Evolutionary conservation across 2,113 vertebrate species (phyloP), one percentile per base, ranked within the genome.

Genomic region (Eretmochelys imbricata): DNA sequence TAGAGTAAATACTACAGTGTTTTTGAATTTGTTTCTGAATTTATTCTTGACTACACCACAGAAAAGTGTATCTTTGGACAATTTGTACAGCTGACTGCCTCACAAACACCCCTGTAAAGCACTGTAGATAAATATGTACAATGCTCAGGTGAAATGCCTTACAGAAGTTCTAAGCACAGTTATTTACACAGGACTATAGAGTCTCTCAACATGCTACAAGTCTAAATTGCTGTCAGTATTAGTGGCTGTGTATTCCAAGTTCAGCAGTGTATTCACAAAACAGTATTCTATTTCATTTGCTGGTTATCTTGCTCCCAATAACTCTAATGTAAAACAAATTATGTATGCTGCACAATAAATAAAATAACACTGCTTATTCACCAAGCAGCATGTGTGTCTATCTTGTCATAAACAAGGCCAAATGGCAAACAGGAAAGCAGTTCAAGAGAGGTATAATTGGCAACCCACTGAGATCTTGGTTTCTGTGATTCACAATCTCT

Each of bases 391-490:
- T 85, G 95, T 24, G 62, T 46, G 76, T 80, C 87, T 93, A 75
- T 88, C 83, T 22, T 95, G 96, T 95, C 96, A 93, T 54, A 94
- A 96, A 95, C 89, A 94, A 94, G 95, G 87, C 80, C 92, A 97
- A 97, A 95, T 46, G 87, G 90, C 93, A 94, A 94, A 91, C 69
- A 96, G 72, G 85, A 97, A 96, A 95, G 94, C 82, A 85, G 82
- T 69, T 86, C 89, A 87, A 78, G 72, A 96, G 87, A 89, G 84
- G 85, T 93, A 97, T 98, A 98, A 98, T 97, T 98, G 97, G 97
- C 87, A 86, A 82, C 97, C 96, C 83, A 83, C 95, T n/a, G 95
- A 96, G 95, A 76, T 72, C 62, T 89, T 95, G 92, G 94, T 86
- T 93, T 94, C 89, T 79, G 89, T 82, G 80, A 96, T 95, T 97